Evolutionary conservation across 2,888 invertebrate species (phyloP).

Genomic region (Lampropteryx suffumata): DNA sequence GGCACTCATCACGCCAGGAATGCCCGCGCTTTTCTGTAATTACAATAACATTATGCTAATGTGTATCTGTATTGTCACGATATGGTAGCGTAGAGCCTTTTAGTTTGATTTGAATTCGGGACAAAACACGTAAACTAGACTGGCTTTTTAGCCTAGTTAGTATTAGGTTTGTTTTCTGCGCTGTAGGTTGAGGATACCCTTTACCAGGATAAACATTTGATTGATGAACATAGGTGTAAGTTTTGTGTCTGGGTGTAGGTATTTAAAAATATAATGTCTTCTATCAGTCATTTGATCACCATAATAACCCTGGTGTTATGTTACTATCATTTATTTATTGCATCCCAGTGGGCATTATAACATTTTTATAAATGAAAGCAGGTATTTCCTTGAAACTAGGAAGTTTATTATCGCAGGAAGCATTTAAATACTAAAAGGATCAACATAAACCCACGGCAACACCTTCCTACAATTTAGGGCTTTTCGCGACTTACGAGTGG

Average conservation of each 20-base stretch:
- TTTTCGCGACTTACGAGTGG: constrained; percentile 15
- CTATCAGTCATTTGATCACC: too few relatives aligned
- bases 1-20: constrained; percentile 51
- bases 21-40: constrained; percentile 49
- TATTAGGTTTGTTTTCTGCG: too few relatives aligned
- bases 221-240: too few relatives aligned
- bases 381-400: constrained; percentile 10
- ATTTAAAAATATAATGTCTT: too few relatives aligned
- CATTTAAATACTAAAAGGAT: constrained; percentile 19
- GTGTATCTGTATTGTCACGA: constrained; percentile 32
- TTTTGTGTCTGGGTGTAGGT: too few relatives aligned
- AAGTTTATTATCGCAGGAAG: constrained; percentile 17
- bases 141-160: too few relatives aligned
- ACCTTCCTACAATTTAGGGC: constrained; percentile 12
- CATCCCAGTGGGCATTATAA: too few relatives aligned
- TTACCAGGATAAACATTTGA: too few relatives aligned
- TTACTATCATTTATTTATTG: too few relatives aligned
- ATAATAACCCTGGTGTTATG: too few relatives aligned
- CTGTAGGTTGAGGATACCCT: too few relatives aligned
- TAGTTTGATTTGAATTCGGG: constrained; percentile 2
- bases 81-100: constrained; percentile 10
- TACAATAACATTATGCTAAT: constrained; percentile 62
- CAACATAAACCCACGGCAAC: constrained; percentile 14
- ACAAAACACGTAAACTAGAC: background rate
- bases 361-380: too few relatives aligned